A percentile compares a stretch with the other conserved stretches of the same genome.
These are phyloP conservation scores for Drosophila tanythrix DNA, from an alignment of 2,888 invertebrate genomes.

Conservation along the genomic window DNA sequence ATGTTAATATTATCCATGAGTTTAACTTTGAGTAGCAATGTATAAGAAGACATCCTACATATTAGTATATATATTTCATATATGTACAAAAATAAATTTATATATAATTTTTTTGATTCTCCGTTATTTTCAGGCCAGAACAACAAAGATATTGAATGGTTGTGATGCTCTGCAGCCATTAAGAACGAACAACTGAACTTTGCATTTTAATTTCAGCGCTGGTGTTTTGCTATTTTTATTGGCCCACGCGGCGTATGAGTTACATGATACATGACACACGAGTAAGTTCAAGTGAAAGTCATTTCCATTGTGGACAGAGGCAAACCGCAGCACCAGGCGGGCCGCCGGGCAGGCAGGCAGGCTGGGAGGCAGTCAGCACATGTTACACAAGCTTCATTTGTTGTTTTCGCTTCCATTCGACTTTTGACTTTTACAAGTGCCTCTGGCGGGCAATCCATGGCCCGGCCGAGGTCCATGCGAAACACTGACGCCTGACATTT, in stretches of 20 bases:
- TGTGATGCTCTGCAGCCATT: not conserved
- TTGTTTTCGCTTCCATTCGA: conserved; percentile 22
- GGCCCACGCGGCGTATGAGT: conserved; percentile 47
- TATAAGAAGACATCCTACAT: not conserved
- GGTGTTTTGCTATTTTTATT: conserved; percentile 19
- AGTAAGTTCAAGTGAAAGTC: conserved; percentile 68
- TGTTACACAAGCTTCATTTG: conserved; percentile 46
- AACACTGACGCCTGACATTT: conserved; percentile 53
- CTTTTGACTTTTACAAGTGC: conserved; percentile 67
- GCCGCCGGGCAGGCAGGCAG: not conserved
- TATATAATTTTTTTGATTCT: not conserved
- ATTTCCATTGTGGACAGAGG: conserved; percentile 62
- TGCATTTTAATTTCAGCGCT: conserved; percentile 10
- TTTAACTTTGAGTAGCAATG: not conserved
- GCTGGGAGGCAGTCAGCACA: conserved; percentile 50
- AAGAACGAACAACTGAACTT: not conserved
- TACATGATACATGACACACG: conserved; percentile 49
- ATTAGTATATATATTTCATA: not conserved
- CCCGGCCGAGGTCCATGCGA: conserved; percentile 33
- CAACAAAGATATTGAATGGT: not conserved
- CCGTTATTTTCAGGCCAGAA: not conserved
- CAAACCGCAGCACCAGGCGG: conserved; percentile 26
- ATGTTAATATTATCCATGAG: not conserved
- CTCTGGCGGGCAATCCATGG: conserved; percentile 55
- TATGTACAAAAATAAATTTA: too few species aligned